Conservation (phyloP, 2,888 invertebrate species). For the Sepiola atlantica region DNA sequence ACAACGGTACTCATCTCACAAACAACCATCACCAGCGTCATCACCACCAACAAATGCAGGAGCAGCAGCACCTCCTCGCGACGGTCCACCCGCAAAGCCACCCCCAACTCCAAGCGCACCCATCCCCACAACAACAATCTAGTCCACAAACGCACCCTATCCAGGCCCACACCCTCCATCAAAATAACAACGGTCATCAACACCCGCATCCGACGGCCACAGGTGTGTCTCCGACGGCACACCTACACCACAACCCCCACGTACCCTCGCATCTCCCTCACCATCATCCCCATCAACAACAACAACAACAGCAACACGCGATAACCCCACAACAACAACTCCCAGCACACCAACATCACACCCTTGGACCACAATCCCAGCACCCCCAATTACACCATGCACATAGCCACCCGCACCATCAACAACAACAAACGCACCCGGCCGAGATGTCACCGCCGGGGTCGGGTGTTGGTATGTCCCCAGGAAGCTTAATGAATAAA, state of each 20-base stretch:
- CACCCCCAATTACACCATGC: neutral
- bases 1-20: neutral
- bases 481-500: slow-evolving; percentile 22
- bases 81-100: neutral
- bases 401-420: neutral
- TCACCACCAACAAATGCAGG: neutral
- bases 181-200: slow-evolving; percentile 11
- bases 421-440: slow-evolving; percentile 38
- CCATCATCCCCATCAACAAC: slow-evolving; percentile 25
- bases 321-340: neutral
- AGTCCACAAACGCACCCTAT: neutral
- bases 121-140: neutral
- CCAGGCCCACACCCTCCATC: slow-evolving; percentile 10
- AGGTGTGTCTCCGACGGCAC: neutral
- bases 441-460: slow-evolving; percentile 20
- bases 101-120: slow-evolving; percentile 23
- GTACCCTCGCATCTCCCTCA: neutral
- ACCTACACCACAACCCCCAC: slow-evolving; percentile 38
- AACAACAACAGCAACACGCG: slow-evolving; percentile 24
- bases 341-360: slow-evolving; percentile 35
- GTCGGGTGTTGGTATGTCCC: neutral
- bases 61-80: neutral
- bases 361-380: neutral
- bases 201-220: slow-evolving; percentile 11
- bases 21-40: slow-evolving; percentile 24